Evolutionary conservation across 2,888 invertebrate genomes (phyloP), one percentile per base, ranked within the genome.

Genomic region (Clostera curtula): DNA sequence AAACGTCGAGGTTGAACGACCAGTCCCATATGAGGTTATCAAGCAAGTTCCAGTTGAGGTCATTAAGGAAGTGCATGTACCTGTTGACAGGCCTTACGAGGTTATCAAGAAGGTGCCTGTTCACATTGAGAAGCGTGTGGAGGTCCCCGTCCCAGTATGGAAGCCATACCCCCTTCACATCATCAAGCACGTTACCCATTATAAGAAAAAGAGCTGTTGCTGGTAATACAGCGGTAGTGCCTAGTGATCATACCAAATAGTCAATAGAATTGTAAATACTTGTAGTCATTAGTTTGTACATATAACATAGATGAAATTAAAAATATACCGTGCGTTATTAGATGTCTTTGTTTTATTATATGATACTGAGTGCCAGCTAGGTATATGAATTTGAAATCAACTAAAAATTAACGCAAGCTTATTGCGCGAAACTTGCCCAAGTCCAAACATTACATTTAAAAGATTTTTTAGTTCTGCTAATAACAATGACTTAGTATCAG

Each of bases 181-280:
- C 56, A 79, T 82, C 58, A 83, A 83, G 40, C 83, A 83, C 57
- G 67, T 83, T 24, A 82, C 80, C 36, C 83, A 83, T 49, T 80
- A 82, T 66, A 66, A 80, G 47, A 77, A 80, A 63, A 80, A 82
- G 63, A 69, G 65, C 56, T 72, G 75, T 54, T 74, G 80, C 53
- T 80, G 82, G 76, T 82, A 49, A 74, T 49, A 6, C 34, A 35
- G 19, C n/a, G n/a, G n/a, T n/a, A 5, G 8, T 19, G 19, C 9
- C 2, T 10, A 31, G 62, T 75, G 66, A 68, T 70, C 57, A 67
- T 72, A 67, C 80, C 77, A 80, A 79, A 79, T 80, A 82, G 69
- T 74, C 70, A 71, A 67, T 73, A 71, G 62, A 60, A 46, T 49
- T 83, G 77, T 80, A 80, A 76, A 77, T 77, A 74, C 48, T 49